These are phyloP conservation scores for Lerema accius DNA, from an alignment of 1,140 invertebrate species.

Conservation along the genomic window DNA sequence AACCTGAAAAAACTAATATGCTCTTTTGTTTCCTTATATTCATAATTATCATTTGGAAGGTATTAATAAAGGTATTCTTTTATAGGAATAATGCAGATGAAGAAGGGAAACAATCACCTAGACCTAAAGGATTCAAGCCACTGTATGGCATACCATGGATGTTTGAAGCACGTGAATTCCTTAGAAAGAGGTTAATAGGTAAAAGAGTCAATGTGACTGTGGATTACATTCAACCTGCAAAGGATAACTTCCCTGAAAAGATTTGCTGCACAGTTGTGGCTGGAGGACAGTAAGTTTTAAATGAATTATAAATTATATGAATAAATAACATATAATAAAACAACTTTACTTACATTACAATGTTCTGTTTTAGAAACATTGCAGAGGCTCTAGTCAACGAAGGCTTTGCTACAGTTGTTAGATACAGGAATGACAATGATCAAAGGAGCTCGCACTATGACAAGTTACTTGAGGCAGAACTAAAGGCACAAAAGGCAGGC, in stretches of 20 bases:
- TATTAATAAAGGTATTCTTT: conserved; percentile 18
- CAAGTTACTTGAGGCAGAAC: conserved; percentile 95
- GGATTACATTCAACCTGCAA: conserved; percentile 98
- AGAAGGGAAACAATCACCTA: conserved; percentile 85
- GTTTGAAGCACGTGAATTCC: conserved; percentile 98
- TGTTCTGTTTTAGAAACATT: conserved; percentile 94
- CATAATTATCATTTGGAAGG: too few relatives aligned
- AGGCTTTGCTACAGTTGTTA: conserved; percentile 95
- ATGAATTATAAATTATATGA: conserved; percentile 6
- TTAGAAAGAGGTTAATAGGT: conserved; percentile 97
- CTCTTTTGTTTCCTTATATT: too few relatives aligned
- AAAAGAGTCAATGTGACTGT: conserved; percentile 97
- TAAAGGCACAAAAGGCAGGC: conserved; percentile 93
- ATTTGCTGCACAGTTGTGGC: conserved; percentile 95
- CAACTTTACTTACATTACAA: too few relatives aligned
- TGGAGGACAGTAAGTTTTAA: conserved; percentile 88
- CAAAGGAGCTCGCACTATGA: conserved; percentile 97
- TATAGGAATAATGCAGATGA: conserved; percentile 80
- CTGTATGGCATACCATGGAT: conserved; percentile 99
- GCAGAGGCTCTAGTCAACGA: conserved; percentile 96
- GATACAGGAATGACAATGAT: conserved; percentile 97
- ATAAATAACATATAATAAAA: too few relatives aligned
- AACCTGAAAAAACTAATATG: too few relatives aligned
- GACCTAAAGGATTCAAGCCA: conserved; percentile 86
- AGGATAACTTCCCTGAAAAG: conserved; percentile 97